phyloP scores from a whole-genome alignment of 30 jellyfish, hydroid and myxozoan genomes.

The Pelagia noctiluca region DNA sequence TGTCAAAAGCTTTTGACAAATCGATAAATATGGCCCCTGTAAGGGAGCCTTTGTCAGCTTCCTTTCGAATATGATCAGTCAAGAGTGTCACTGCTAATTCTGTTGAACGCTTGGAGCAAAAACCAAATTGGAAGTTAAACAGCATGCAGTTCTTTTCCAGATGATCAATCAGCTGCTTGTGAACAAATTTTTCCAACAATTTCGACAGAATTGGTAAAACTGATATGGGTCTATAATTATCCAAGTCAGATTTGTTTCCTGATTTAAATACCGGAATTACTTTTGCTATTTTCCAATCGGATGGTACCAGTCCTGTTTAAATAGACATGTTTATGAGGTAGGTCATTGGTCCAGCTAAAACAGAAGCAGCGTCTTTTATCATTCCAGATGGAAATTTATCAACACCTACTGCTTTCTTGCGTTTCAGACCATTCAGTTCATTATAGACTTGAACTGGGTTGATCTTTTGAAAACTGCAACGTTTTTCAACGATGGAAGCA shows the following conservation, averaged over 20 bases:
- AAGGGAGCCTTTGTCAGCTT: constrained; percentile 65
- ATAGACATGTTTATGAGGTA: constrained; percentile 17
- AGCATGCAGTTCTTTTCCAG: constrained; percentile 63
- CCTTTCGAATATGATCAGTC: constrained; percentile 64
- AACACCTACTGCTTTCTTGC: constrained; percentile 60
- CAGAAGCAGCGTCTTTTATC: constrained; percentile 60
- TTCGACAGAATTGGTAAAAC: constrained; percentile 67
- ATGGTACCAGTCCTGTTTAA: constrained; percentile 58
- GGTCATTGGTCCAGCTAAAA: constrained; percentile 47
- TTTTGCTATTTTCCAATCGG: constrained; percentile 74
- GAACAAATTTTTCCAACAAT: constrained; percentile 62
- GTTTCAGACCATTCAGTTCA: constrained; percentile 41
- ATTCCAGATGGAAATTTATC: constrained; percentile 62
- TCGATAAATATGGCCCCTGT: constrained; percentile 69
- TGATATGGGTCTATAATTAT: constrained; percentile 72
- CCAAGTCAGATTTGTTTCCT: constrained; percentile 57
- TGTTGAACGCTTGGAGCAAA: constrained; percentile 68
- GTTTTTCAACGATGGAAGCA: constrained; percentile 31
- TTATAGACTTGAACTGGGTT: constrained; percentile 37
- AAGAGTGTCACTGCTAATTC: constrained; percentile 70
- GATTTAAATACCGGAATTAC: constrained; percentile 62
- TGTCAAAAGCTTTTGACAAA: constrained; percentile 68
- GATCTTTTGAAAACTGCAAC: constrained; percentile 51
- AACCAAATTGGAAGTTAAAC: constrained; percentile 65
- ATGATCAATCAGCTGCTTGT: constrained; percentile 74